These are phyloP conservation scores for Thryonomys swinderianus DNA, from an alignment of 2,113 vertebrate genomes.

Conservation along the genomic window DNA sequence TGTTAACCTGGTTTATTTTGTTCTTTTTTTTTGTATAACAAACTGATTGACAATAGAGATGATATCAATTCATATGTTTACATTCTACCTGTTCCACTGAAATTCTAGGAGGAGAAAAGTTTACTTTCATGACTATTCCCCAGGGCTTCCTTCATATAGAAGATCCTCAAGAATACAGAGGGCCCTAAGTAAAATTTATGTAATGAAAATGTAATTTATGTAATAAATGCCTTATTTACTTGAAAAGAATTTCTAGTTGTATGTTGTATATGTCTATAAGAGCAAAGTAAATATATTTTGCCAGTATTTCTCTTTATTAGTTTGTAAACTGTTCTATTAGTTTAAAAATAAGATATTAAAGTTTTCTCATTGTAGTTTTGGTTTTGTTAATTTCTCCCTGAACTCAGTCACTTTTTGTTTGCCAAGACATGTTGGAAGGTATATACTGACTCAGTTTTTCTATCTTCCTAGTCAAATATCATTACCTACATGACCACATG, in stretches of 20 bases:
- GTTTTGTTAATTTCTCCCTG: neutral
- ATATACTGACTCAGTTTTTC: neutral
- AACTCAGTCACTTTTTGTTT: neutral
- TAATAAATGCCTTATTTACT: neutral
- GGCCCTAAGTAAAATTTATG: neutral
- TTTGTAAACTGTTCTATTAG: neutral
- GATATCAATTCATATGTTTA: neutral
- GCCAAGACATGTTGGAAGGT: neutral
- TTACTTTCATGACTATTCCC: slow-evolving; percentile 34
- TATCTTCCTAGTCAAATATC: neutral
- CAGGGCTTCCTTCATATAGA: neutral
- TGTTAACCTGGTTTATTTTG: slow-evolving; percentile 16
- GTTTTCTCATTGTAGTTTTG: neutral
- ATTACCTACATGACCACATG: neutral
- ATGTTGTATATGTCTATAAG: neutral
- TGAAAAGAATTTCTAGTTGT: neutral
- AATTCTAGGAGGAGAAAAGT: neutral
- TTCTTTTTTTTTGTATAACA: neutral
- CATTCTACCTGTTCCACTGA: neutral
- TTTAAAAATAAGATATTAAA: slow-evolving; percentile 26
- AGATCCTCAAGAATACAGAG: neutral
- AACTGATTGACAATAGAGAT: neutral
- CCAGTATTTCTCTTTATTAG: neutral
- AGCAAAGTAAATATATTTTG: neutral
- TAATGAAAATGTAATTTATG: slow-evolving; percentile 6